Conservation (phyloP, 2,888 invertebrate species). For the Hesperia comma region DNA sequence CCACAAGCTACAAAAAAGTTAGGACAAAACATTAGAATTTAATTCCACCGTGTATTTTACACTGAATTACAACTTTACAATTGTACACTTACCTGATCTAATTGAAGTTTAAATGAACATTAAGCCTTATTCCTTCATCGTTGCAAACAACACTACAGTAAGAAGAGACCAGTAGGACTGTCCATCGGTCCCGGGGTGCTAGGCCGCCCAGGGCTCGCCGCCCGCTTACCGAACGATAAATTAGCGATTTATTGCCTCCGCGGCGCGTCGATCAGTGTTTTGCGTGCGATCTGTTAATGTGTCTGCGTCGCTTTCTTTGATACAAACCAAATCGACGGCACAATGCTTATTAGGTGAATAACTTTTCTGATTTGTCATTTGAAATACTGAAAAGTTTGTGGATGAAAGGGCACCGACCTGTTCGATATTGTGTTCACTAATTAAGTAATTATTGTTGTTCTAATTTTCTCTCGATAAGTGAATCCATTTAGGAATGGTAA, state of each 20-base stretch:
- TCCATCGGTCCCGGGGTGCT: constrained; percentile 49
- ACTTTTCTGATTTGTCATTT: no score
- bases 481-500: no score
- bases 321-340: neutral
- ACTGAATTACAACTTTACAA: no score
- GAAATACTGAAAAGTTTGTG: no score
- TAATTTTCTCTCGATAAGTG: no score
- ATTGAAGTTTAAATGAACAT: neutral
- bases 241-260: constrained; percentile 54
- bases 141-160: constrained; percentile 44
- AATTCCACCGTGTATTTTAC: no score
- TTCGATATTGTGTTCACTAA: no score
- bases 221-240: constrained; percentile 57
- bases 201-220: constrained; percentile 56
- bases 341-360: no score
- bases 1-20: no score
- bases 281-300: constrained; percentile 40
- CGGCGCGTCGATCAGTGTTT: constrained; percentile 45
- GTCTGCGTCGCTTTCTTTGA: constrained; percentile 12
- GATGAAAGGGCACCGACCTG: no score
- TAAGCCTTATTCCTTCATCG: neutral
- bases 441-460: no score
- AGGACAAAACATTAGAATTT: no score
- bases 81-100: neutral
- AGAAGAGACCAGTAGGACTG: constrained; percentile 57